Conservation (phyloP, 2,888 invertebrate species). For the Exocentrus adspersus region DNA sequence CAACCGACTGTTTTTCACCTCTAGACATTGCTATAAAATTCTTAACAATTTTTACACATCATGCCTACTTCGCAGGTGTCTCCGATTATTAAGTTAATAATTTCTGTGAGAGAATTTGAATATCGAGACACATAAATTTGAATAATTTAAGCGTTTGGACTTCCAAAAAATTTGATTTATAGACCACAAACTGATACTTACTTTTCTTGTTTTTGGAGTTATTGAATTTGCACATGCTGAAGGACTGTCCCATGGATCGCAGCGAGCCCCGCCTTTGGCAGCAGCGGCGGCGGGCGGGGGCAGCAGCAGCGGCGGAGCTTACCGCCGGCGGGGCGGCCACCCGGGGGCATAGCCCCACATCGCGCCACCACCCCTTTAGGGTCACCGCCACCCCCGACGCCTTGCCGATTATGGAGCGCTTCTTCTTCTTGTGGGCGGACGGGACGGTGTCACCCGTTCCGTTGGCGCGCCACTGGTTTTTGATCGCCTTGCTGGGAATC, state of each 20-base stretch:
- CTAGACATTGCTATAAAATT: too few species aligned
- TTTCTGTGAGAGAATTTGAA: too few species aligned
- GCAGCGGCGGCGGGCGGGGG: constrained; percentile 49
- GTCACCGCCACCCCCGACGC: constrained; percentile 63
- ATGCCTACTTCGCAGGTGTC: too few species aligned
- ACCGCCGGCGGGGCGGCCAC: constrained; percentile 56
- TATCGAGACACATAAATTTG: too few species aligned
- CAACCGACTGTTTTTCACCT: too few species aligned
- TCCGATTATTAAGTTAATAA: not conserved
- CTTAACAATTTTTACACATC: too few species aligned
- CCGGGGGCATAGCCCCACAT: constrained; percentile 65
- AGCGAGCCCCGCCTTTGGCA: constrained; percentile 51
- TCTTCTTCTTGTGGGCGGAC: constrained; percentile 45
- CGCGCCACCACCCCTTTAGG: constrained; percentile 65
- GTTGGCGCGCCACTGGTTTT: constrained; percentile 38
- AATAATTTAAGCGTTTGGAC: too few species aligned
- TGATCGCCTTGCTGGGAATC: constrained; percentile 38
- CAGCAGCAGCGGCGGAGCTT: constrained; percentile 47
- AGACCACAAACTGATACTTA: constrained; percentile 61
- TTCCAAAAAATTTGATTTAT: too few species aligned
- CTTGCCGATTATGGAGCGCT: constrained; percentile 55
- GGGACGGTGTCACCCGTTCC: constrained; percentile 26
- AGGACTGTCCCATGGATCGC: constrained; percentile 79
- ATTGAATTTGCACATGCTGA: constrained; percentile 84
- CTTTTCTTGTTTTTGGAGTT: constrained; percentile 83